Percentiles rank a stretch among this genome's conserved stretches.
phyloP scores from a whole-genome alignment of 2,888 invertebrate genomes.

The Eupithecia pulchellata region DNA sequence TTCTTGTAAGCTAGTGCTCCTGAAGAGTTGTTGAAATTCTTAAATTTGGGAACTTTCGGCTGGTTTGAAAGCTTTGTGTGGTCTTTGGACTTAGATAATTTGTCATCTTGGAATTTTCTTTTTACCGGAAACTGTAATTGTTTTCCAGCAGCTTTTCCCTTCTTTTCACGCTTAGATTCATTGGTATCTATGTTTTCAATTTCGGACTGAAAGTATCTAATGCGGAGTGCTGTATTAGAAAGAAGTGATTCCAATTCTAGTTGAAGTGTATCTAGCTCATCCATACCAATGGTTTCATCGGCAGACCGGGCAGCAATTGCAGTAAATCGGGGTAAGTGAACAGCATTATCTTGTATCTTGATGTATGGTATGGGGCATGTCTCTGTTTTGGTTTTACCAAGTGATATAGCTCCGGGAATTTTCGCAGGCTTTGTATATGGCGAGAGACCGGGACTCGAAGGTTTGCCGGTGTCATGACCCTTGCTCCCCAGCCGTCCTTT shows the following conservation, averaged over 20 bases:
- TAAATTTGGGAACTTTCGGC: slow-evolving; percentile 86
- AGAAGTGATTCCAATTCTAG: slow-evolving; percentile 94
- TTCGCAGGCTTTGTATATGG: slow-evolving; percentile 80
- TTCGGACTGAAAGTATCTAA: slow-evolving; percentile 91
- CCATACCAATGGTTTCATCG: slow-evolving; percentile 93
- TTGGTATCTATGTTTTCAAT: slow-evolving; percentile 88
- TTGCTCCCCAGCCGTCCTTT: slow-evolving; percentile 81
- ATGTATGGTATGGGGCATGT: slow-evolving; percentile 87
- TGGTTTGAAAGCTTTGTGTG: slow-evolving; percentile 81
- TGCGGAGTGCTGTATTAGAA: slow-evolving; percentile 92
- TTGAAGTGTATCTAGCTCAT: slow-evolving; percentile 95
- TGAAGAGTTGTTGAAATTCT: slow-evolving; percentile 78
- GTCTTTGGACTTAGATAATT: slow-evolving; percentile 85
- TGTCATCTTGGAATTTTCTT: slow-evolving; percentile 84
- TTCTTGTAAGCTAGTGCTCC: slow-evolving; percentile 76
- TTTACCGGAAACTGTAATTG: slow-evolving; percentile 84
- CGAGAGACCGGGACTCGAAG: slow-evolving; percentile 80
- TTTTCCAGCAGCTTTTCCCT: slow-evolving; percentile 82
- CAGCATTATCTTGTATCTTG: slow-evolving; percentile 88
- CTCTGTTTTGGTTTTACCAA: slow-evolving; percentile 77
- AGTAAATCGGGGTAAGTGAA: slow-evolving; percentile 88
- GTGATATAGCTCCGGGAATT: slow-evolving; percentile 72
- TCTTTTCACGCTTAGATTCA: slow-evolving; percentile 82
- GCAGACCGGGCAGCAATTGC: slow-evolving; percentile 87
- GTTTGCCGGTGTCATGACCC: slow-evolving; percentile 80